Conservation (phyloP, 1,140 invertebrate genomes). For the Megathymus violae region DNA sequence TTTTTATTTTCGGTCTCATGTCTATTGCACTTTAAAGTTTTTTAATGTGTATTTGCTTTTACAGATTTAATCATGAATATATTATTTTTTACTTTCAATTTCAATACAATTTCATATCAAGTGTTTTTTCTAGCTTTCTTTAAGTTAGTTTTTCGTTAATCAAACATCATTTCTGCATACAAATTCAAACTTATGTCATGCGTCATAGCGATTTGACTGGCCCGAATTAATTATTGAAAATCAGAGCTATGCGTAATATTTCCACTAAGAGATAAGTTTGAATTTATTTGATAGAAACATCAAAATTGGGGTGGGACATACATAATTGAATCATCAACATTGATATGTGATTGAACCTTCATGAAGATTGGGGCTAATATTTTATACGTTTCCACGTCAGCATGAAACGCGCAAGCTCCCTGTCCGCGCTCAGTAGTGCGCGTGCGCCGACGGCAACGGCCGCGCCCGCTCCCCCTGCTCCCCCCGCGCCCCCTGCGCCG, state of each 20-base stretch:
- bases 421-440: slow-evolving; percentile 81
- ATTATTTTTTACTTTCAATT: neutral
- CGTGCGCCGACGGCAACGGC: slow-evolving; percentile 34
- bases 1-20: neutral
- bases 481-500: slow-evolving; percentile 10
- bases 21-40: neutral
- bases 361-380: no score
- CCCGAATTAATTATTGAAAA: neutral
- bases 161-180: neutral
- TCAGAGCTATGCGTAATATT: neutral
- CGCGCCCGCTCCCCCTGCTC: slow-evolving; percentile 41
- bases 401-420: slow-evolving; percentile 84
- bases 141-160: neutral
- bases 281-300: neutral
- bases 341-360: no score
- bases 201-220: neutral
- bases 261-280: no score
- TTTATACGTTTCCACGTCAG: slow-evolving; percentile 49
- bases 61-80: neutral
- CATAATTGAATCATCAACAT: no score
- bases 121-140: neutral
- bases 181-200: neutral
- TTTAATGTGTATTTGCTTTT: neutral
- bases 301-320: neutral
- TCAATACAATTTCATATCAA: no score